Evolutionary conservation across 1,140 invertebrate species (phyloP), one percentile per base, ranked within the genome.

Genomic region (Rhyzopertha dominica): DNA sequence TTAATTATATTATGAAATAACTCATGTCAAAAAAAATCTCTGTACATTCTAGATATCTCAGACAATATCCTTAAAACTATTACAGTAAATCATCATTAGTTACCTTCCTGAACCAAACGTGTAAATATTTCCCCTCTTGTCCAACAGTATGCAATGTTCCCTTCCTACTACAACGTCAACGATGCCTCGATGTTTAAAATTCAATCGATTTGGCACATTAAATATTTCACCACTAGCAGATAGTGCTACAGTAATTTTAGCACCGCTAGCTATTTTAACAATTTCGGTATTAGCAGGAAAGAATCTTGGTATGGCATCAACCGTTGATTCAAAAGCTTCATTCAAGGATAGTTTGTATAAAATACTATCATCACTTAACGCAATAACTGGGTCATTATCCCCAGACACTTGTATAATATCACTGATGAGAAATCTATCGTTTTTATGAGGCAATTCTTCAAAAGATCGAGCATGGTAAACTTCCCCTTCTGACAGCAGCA

Each of bases 41-140:
- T 8, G 7, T 8, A 26, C 24, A 26, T 7, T 8, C 7, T 26
- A 26, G n/a, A 8, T 26, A 8, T 26, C n/a, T n/a, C n/a, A n/a
- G n/a, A n/a, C n/a, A n/a, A n/a, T n/a, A n/a, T n/a, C n/a, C n/a
- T n/a, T n/a, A n/a, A n/a, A n/a, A n/a, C n/a, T n/a, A n/a, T n/a
- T n/a, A n/a, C n/a, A n/a, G n/a, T n/a, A 22, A 16, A 5, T 5
- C 29, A 5, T 29, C 22, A 16, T 36, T 39, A 46, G 68, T 66
- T 75, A 90, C 85, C 84, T 84, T 56, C 88, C 86, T 57, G 76
- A 76, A 30, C 90, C 90, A 79, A 82, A 88, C 10, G 80, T 81
- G 57, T 84, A 90, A 43, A 94, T 74, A 51, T 75, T 73, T 1
- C 89, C 88, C 58, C 72, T 70, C 46, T 76, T 72, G 39, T 84